A percentile compares a stretch with the other conserved stretches of the same genome.
phyloP scores from a whole-genome alignment of 2,797 vertebrate species.

The Diplodus sargus region DNA sequence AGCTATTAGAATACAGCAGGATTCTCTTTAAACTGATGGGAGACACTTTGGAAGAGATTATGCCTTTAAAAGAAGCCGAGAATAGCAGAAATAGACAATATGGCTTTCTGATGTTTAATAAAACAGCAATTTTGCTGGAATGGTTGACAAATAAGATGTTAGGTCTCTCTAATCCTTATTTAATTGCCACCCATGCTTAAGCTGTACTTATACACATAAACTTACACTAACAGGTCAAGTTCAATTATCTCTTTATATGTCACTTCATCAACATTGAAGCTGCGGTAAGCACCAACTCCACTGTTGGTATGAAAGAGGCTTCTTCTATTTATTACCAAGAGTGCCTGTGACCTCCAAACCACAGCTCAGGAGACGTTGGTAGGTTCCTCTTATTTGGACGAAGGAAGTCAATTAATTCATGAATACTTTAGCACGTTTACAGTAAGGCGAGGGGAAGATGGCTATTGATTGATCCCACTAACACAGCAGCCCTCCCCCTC shows the following conservation, averaged over 20 bases:
- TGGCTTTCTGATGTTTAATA: not conserved
- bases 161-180: not conserved
- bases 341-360: conserved; percentile 78
- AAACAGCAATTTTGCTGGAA: not conserved
- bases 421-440: conserved; percentile 90
- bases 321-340: conserved; percentile 83
- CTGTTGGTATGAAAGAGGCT: conserved; percentile 61
- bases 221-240: conserved; percentile 12
- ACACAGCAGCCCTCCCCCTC: conserved; percentile 70
- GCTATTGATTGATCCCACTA: conserved; percentile 87
- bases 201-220: not conserved
- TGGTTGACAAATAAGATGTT: not conserved
- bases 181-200: not conserved
- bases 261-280: conserved; percentile 38
- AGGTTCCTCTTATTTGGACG: conserved; percentile 77
- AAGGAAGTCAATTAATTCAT: conserved; percentile 89
- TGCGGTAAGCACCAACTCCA: conserved; percentile 34
- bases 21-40: not conserved
- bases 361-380: conserved; percentile 64
- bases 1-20: not conserved
- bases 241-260: conserved; percentile 27
- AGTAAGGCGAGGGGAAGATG: conserved; percentile 86
- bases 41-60: not conserved
- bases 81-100: not conserved
- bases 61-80: not conserved